These are phyloP conservation scores for Dinocampus coccinellae DNA, from an alignment of 2,888 invertebrate genomes.

Conservation along the genomic window DNA sequence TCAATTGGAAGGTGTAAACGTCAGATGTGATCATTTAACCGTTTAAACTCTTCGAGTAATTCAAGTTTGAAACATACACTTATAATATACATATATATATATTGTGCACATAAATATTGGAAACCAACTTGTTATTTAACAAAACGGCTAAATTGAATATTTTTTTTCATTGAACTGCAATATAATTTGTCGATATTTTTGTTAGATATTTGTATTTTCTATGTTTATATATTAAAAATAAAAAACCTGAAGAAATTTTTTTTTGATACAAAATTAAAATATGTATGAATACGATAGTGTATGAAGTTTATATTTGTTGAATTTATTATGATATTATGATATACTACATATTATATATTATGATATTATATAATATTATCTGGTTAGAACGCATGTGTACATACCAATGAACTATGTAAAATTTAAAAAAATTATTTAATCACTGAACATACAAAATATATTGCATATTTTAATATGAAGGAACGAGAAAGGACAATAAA, in stretches of 20 bases:
- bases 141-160: too few species aligned
- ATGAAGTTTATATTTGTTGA: conserved; percentile 2
- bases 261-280: background rate
- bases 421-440: too few species aligned
- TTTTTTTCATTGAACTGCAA: too few species aligned
- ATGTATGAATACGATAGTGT: background rate
- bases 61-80: conserved; percentile 51
- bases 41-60: conserved; percentile 58
- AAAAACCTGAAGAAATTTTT: too few species aligned
- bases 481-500: too few species aligned
- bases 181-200: background rate
- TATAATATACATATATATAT: conserved; percentile 23
- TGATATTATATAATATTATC: background rate
- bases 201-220: too few species aligned
- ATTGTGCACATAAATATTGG: too few species aligned
- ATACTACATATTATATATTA: background rate
- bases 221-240: too few species aligned
- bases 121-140: conserved; percentile 47
- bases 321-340: background rate
- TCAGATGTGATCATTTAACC: conserved; percentile 62
- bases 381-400: background rate
- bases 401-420: too few species aligned
- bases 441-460: too few species aligned
- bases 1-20: conserved; percentile 67
- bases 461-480: too few species aligned